phyloP scores from a whole-genome alignment of 2,797 vertebrate species.

The Pipistrellus pygmaeus region DNA sequence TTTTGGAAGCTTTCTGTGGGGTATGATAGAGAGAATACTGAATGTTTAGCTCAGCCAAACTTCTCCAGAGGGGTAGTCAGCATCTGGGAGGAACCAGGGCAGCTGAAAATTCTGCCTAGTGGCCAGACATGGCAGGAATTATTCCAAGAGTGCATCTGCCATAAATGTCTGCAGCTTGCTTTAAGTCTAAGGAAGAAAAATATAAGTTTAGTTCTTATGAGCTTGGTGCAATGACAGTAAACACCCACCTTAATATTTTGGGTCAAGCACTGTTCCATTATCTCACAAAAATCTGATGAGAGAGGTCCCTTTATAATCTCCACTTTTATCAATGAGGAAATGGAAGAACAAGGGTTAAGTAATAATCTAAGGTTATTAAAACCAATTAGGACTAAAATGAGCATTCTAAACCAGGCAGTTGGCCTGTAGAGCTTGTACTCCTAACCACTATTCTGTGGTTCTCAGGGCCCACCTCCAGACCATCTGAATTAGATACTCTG shows the following conservation, averaged over 20 bases:
- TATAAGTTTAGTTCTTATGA: not conserved
- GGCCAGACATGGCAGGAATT: not conserved
- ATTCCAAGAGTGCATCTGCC: not conserved
- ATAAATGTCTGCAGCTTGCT: slow-evolving; percentile 21
- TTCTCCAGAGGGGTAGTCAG: not conserved
- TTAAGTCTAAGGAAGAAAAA: slow-evolving; percentile 51
- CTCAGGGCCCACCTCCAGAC: not conserved
- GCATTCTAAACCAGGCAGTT: not conserved
- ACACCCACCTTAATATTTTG: not conserved
- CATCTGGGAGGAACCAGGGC: not conserved
- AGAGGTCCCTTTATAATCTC: not conserved
- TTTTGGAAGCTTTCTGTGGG: slow-evolving; percentile 37
- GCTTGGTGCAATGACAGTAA: not conserved
- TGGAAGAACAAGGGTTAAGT: not conserved
- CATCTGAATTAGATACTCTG: not conserved
- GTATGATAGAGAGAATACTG: not conserved
- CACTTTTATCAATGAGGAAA: slow-evolving; percentile 13
- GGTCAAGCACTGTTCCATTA: not conserved
- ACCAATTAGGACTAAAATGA: not conserved
- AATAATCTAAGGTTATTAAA: slow-evolving; percentile 16
- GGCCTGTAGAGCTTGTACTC: not conserved
- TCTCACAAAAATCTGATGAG: not conserved
- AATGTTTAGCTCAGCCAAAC: not conserved
- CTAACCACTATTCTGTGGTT: not conserved
- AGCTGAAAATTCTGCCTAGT: not conserved